Evolutionary conservation across 2,888 invertebrate species (phyloP), one percentile per base, ranked within the genome.

Genomic region (Atherix ibis): DNA sequence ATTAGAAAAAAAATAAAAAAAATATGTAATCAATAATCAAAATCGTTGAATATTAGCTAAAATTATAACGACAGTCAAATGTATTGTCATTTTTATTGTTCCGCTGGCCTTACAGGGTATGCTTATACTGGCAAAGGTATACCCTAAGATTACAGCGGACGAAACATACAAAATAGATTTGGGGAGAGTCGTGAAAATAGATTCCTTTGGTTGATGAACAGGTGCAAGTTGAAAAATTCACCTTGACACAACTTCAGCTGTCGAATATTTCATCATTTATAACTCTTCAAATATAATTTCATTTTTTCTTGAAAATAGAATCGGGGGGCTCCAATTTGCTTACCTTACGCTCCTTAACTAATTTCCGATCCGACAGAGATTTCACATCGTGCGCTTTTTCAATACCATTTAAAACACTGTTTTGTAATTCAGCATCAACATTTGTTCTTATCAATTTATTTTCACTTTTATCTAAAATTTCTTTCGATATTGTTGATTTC

Each of bases 361-460:
- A 54, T 49, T 64, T 67, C 41, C 63, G 72, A 17, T 70, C 63
- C 36, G 46, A 37, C 3, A 50, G 31, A 4, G 38, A 43, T 2
- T 53, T 53, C 4, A 54, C 15, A 3, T 45, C 46, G 10, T 51
- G 44, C 3, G 73, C 57, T 45, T 73, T 67, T 47, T 81, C 80
- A 46, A 78, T 69, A 2, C 74, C 77, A 31, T 67, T 66, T 37
- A 80, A 52, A 2, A 66, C 63, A 27, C 75, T 72, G 40, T 72
- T 76, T 45, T 71, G 56, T 58, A 81, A 40, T 40, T 50, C 48
- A 10, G 46, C 39, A 4, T 39, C 39, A 2, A 54, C 37, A 38
- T 52, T 47, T 8, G 46, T 44, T 32, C 43, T 32, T 1, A 35
- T 22, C 1, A 43, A 27, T 4, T 39, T 34, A 13, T 44, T 43